Evolutionary conservation across 2,888 invertebrate genomes (phyloP), one percentile per base, ranked within the genome.

Genomic region (Agrotis exclamationis): DNA sequence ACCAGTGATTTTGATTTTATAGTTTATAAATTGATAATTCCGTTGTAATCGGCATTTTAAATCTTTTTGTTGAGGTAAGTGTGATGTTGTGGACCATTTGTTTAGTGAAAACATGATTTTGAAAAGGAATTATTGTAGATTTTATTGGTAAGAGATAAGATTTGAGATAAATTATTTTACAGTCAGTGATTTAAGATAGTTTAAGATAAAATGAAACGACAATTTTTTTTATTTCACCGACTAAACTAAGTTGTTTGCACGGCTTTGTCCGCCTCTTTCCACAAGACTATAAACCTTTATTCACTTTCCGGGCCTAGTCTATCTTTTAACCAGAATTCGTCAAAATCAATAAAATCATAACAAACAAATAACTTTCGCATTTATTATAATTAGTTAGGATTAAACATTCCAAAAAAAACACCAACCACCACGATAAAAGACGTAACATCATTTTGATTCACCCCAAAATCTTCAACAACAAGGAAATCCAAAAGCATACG

Each of bases 401-500:
- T 9, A 22, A 45, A 28, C 0, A 39, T 57, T 24, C 0, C 2
- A n/a, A 3, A 68, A 63, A 44, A 11, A 51, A 4, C 1, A 45
- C 0, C 45, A 16, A 13, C 4, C 13, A 11, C 1, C 13, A 47
- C 60, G 51, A 54, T 9, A 14, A 20, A 51, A 33, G 33, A 51
- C 16, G 6, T 59, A 1, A 22, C 13, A 16, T 18, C 28, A 11
- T 24, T 20, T 18, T 33, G 64, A 48, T 48, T 50, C 57, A 45
- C 68, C 70, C 62, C 20, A 70, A 82, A 78, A 67, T 74, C 16
- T 76, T 76, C 39, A 75, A 77, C 60, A 83, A 77, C 74, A 82
- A 83, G 82, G 84, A 86, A 86, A 84, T 70, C 80, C 48, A 74
- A 84, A 87, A 85, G 75, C 73, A 80, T 75, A 74, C 74, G 82